These are phyloP conservation scores for Physeter macrocephalus DNA, from an alignment of 2,113 vertebrate genomes.

Conservation along the genomic window DNA sequence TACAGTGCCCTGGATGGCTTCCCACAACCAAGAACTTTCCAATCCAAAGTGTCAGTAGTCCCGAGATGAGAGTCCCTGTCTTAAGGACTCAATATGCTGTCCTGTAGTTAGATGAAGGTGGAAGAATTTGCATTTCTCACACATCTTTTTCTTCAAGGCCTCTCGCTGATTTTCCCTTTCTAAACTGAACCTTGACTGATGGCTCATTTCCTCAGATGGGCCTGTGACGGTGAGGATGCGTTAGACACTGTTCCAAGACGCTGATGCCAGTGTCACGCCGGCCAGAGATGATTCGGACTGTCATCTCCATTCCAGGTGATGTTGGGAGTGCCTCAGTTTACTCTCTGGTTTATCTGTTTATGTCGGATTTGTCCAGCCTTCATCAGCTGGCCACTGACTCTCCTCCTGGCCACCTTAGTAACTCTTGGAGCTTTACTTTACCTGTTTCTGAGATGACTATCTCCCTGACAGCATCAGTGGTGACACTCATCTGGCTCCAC, in stretches of 20 bases:
- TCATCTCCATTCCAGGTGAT: background rate
- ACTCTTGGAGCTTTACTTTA: background rate
- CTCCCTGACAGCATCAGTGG: background rate
- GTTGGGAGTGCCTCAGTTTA: background rate
- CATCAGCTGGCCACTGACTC: background rate
- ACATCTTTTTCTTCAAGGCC: background rate
- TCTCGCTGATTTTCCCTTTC: background rate
- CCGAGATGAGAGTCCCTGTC: background rate
- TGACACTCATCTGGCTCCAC: background rate
- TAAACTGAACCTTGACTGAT: background rate
- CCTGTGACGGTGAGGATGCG: background rate
- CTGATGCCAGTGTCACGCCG: background rate
- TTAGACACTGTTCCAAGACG: background rate
- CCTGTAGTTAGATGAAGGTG: background rate
- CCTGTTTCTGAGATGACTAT: background rate
- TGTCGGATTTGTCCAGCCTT: background rate
- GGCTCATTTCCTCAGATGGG: background rate
- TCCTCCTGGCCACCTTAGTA: background rate
- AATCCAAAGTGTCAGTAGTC: background rate
- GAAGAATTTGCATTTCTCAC: background rate
- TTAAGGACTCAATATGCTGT: background rate
- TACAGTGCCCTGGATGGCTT: fast-evolving
- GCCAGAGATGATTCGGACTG: background rate
- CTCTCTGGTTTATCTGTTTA: background rate
- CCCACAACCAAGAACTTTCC: background rate